Evolutionary conservation across 2,888 invertebrate species (phyloP), one percentile per base, ranked within the genome.

Genomic region (Branchipolynoe longqiensis): DNA sequence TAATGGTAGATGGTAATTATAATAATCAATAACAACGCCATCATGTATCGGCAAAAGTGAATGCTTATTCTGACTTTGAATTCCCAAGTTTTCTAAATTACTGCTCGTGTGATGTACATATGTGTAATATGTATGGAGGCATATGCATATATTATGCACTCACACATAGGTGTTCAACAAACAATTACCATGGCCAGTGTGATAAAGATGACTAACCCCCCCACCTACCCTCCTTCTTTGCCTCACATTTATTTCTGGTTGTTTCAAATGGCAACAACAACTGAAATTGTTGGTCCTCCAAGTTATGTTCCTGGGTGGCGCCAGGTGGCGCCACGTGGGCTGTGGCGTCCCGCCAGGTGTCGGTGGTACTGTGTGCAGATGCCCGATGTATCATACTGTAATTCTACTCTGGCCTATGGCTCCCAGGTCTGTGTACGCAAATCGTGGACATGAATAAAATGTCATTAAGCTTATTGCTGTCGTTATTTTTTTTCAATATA

Each of bases 371-470:
- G 62, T 69, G 69, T 69, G 69, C 36, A 33, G 69, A 38, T 22
- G 69, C 69, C 69, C n/a, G 12, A 38, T 33, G 36, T 69, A 36
- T 69, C 69, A 36, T 69, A 36, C 73, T 28, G 54, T 54, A 82
- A 56, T 82, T 82, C 82, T 82, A 54, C 82, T 82, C 31, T 56
- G 58, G 58, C 59, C 58, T 83, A 38, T 40, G 83, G 64, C 83
- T 62, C 59, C 83, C 83, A 83, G 58, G 83, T 83, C 83, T 83
- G n/a, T 83, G 83, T 83, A 83, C 58, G 83, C 83, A 58, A 83
- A 83, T 83, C 62, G 83, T 83, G 62, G 62, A 83, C 58, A 58
- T 83, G 83, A 83, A 83, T 83, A 83, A 83, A 83, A 59, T 83
- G 83, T 83, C 83, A 83, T 58, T 83, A 83, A 78, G 78, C 78